Evolutionary conservation across 1,140 invertebrate species (phyloP), one percentile per base, ranked within the genome.

Genomic region (Phthorimaea operculella): DNA sequence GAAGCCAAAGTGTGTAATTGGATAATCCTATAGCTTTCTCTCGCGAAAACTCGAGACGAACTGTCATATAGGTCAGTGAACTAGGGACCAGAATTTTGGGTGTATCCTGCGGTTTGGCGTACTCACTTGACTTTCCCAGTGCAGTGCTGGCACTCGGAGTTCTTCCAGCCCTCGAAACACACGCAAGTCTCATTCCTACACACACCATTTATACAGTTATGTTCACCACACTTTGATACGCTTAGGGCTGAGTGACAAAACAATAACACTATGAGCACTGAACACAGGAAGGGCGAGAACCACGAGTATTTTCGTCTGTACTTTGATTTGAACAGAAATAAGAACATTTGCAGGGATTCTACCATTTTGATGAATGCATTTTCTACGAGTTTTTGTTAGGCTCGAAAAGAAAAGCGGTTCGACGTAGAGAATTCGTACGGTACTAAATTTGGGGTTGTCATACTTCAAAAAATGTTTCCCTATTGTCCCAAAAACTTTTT

Each of bases 111-210:
- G 34, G 12, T 21, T 33, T 21, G 12, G 33, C n/a, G 47, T 48
- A 86, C 89, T 89, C 87, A 97, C 95, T 92, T 94, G 73, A 96
- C 91, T 91, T 96, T 95, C 58, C 96, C 95, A 54, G 91, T 92
- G 87, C 95, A 97, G 79, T 92, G 94, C 79, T 96, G 93, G 86
- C 96, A 98, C 61, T 90, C 89, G 17, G 90, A 84, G 47, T 95
- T 95, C 80, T 94, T 92, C 95, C 95, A 98, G 51, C 95, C 96
- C 76, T 94, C 92, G 72, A 90, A 89, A 87, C 96, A 98, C 53
- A 93, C 83, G 88, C 96, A 97, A 70, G 88, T 94, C 68, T 90
- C 93, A 87, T 94, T 95, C 74, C 90, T 88, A 89, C 94, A 96
- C 51, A 73, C 74, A 76, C 79, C 76, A 64, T 83, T 82, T 60